A percentile compares a stretch with the other conserved stretches of the same genome.
phyloP scores from a whole-genome alignment of 2,888 invertebrate species.

The Oligia latruncula region DNA sequence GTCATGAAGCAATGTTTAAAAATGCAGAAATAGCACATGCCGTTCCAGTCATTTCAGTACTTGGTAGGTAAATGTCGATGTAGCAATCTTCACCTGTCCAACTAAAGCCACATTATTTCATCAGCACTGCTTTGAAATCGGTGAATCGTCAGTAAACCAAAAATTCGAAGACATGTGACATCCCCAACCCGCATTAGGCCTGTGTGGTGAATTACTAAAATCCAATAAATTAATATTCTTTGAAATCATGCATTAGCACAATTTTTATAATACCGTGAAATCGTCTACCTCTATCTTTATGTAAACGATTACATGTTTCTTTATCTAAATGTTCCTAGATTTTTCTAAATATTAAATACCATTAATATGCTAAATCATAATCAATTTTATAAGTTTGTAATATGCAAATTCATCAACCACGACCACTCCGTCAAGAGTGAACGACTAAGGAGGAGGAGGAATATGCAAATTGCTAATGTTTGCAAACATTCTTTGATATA shows the following conservation, averaged over 20 bases:
- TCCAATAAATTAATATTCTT: not conserved
- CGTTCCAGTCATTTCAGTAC: not conserved
- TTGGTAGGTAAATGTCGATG: not conserved
- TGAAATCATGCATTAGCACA: not conserved
- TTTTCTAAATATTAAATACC: slow-evolving; percentile 35
- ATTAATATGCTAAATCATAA: slow-evolving; percentile 35
- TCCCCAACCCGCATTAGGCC: not conserved
- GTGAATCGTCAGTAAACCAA: not conserved
- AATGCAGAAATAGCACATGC: not conserved
- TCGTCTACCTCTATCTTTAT: slow-evolving; percentile 17
- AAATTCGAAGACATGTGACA: not conserved
- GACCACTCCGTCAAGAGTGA: too few relatives aligned
- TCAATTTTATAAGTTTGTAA: slow-evolving; percentile 24
- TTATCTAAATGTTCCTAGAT: slow-evolving; percentile 33
- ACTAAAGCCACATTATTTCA: not conserved
- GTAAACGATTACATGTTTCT: slow-evolving; percentile 25
- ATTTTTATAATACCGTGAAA: not conserved
- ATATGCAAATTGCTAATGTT: slow-evolving; percentile 36
- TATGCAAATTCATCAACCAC: slow-evolving; percentile 23
- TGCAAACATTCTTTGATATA: slow-evolving; percentile 24
- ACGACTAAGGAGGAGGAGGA: too few relatives aligned
- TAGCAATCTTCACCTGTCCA: not conserved
- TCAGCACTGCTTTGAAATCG: not conserved
- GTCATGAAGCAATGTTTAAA: not conserved
- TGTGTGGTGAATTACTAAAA: not conserved